A percentile compares a stretch with the other conserved stretches of the same genome.
phyloP scores from a whole-genome alignment of 2,113 vertebrate genomes.

The Oreotrochilus melanogaster region DNA sequence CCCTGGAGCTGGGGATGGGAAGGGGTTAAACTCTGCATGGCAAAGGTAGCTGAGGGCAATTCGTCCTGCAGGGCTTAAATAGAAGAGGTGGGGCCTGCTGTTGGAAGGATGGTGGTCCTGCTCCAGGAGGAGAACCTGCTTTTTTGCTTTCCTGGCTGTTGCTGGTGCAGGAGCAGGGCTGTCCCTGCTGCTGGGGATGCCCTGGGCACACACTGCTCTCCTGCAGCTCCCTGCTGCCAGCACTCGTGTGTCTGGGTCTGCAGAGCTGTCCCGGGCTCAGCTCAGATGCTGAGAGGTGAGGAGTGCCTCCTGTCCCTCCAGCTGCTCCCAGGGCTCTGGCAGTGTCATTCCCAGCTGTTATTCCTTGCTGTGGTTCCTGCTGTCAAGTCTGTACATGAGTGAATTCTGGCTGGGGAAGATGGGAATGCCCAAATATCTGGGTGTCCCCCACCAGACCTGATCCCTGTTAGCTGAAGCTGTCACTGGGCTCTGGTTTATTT shows the following conservation, averaged over 20 bases:
- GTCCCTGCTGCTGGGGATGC: too few relatives aligned
- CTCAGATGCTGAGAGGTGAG: background rate
- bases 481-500: background rate
- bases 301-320: too few relatives aligned
- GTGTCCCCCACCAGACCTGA: background rate
- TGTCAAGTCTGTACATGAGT: background rate
- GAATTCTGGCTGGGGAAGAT: background rate
- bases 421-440: background rate
- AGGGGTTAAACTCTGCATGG: background rate
- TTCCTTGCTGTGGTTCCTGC: background rate
- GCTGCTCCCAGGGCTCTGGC: background rate
- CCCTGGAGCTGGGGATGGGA: background rate
- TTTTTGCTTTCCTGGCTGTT: too few relatives aligned
- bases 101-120: background rate
- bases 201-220: too few relatives aligned
- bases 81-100: background rate
- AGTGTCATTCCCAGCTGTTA: background rate
- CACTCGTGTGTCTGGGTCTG: too few relatives aligned
- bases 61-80: background rate
- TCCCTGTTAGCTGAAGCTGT: fast-evolving
- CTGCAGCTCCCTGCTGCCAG: background rate
- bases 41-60: background rate
- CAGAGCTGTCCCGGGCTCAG: background rate
- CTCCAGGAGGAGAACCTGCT: too few relatives aligned
- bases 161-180: background rate